Percentiles rank a stretch among this genome's conserved stretches.
Conservation (phyloP, 2,888 invertebrate genomes). For the Himalopsyche anomala region DNA sequence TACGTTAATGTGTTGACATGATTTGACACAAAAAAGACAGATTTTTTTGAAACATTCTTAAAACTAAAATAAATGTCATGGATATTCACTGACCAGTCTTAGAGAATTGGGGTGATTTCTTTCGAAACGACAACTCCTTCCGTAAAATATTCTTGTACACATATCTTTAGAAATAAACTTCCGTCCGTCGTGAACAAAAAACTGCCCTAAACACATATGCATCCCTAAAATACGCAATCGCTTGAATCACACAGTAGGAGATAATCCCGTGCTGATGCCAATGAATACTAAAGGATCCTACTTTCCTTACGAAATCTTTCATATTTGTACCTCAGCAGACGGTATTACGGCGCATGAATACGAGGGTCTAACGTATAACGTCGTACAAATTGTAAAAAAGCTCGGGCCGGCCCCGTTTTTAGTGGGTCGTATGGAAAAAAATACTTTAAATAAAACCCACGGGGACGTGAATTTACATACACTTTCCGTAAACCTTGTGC, state of each 20-base stretch:
- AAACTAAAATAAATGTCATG: too few species aligned
- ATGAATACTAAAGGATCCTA: conserved; percentile 45
- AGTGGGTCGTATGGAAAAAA: conserved; percentile 41
- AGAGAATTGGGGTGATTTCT: too few species aligned
- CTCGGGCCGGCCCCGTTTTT: conserved; percentile 23
- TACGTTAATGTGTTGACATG: too few species aligned
- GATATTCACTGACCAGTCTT: too few species aligned
- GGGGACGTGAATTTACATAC: conserved; percentile 50
- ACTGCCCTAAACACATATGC: conserved; percentile 17
- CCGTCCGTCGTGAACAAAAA: neutral
- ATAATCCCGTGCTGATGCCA: conserved; percentile 63
- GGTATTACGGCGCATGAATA: conserved; percentile 46
- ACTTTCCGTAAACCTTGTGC: conserved; percentile 45
- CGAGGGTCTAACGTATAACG: conserved; percentile 32
- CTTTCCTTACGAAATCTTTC: conserved; percentile 57
- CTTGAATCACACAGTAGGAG: conserved; percentile 39
- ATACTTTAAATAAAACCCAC: conserved; percentile 54
- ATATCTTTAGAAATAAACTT: too few species aligned
- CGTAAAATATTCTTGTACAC: too few species aligned
- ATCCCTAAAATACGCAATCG: conserved; percentile 22
- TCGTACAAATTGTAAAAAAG: conserved; percentile 45
- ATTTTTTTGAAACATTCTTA: too few species aligned
- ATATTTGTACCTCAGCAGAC: conserved; percentile 58
- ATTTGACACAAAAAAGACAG: too few species aligned
- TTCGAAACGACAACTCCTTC: too few species aligned